phyloP scores from a whole-genome alignment of 35 echinoderm and acorn worm genomes.

The Ophiothrix spiculata region DNA sequence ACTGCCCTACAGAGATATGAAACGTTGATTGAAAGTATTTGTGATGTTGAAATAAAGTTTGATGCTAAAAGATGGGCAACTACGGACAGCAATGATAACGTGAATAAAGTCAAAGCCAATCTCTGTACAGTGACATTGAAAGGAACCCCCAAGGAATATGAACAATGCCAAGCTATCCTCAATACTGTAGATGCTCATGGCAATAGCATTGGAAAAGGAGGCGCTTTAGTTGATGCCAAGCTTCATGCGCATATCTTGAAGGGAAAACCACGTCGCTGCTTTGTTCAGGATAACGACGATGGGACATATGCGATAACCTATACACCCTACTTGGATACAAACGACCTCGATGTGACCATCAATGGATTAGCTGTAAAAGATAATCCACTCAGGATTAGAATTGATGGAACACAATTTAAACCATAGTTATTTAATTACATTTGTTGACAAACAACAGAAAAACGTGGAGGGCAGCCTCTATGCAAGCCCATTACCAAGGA shows the following conservation, averaged over 20 bases:
- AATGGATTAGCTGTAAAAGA: neutral
- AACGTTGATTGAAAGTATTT: neutral
- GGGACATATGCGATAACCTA: neutral
- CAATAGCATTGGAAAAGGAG: neutral
- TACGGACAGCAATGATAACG: neutral
- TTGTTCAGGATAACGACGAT: neutral
- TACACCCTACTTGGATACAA: neutral
- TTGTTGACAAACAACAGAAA: no score
- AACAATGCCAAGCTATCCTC: neutral
- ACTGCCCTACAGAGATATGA: neutral
- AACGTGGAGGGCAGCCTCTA: no score
- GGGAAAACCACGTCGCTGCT: neutral
- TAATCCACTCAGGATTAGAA: neutral
- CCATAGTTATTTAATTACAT: no score
- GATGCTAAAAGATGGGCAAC: neutral
- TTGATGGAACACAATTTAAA: no score
- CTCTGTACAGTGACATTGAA: neutral
- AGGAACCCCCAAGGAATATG: neutral
- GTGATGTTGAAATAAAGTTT: neutral
- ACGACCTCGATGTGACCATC: neutral
- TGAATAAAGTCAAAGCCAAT: neutral
- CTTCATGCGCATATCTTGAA: neutral
- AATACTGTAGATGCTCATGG: neutral
- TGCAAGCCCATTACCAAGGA: no score
- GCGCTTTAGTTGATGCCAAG: neutral